phyloP scores from a whole-genome alignment of 1,140 invertebrate species.

The Diachasma alloeum region DNA sequence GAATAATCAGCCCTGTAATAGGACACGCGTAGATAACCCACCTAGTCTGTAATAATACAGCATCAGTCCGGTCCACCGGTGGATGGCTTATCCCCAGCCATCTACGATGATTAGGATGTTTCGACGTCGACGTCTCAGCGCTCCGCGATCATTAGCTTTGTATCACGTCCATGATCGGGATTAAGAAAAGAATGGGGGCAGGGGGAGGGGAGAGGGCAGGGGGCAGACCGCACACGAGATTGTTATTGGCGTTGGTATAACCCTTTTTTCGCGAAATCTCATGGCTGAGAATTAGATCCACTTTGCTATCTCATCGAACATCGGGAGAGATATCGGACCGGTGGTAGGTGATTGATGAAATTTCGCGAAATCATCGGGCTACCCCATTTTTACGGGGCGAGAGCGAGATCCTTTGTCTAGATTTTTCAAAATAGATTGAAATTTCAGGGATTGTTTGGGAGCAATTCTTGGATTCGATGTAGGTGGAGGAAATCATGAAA shows the following conservation, averaged over 20 bases:
- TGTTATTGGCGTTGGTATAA: background rate
- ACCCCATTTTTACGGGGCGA: background rate
- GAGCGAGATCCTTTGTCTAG: background rate
- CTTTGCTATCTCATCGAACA: background rate
- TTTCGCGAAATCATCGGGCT: background rate
- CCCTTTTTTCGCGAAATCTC: background rate
- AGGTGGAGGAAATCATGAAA: too few relatives aligned
- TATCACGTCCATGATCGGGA: slow-evolving; percentile 10
- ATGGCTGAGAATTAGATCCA: background rate
- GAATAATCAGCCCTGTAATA: slow-evolving; percentile 47
- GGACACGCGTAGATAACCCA: slow-evolving; percentile 32
- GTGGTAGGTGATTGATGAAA: background rate
- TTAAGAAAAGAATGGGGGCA: slow-evolving; percentile 3
- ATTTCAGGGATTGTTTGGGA: too few relatives aligned
- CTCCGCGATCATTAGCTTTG: background rate
- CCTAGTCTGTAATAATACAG: slow-evolving; percentile 12
- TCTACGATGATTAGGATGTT: slow-evolving; percentile 43
- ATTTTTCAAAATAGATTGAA: too few relatives aligned
- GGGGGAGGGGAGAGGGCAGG: background rate
- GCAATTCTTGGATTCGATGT: too few relatives aligned
- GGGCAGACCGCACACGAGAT: background rate
- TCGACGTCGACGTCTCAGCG: background rate
- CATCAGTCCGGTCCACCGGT: background rate
- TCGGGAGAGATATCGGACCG: background rate
- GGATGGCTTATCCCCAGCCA: slow-evolving; percentile 32